These are phyloP conservation scores for Tauraco hartlaubi DNA, from an alignment of 2,797 vertebrate genomes.

Conservation along the genomic window DNA sequence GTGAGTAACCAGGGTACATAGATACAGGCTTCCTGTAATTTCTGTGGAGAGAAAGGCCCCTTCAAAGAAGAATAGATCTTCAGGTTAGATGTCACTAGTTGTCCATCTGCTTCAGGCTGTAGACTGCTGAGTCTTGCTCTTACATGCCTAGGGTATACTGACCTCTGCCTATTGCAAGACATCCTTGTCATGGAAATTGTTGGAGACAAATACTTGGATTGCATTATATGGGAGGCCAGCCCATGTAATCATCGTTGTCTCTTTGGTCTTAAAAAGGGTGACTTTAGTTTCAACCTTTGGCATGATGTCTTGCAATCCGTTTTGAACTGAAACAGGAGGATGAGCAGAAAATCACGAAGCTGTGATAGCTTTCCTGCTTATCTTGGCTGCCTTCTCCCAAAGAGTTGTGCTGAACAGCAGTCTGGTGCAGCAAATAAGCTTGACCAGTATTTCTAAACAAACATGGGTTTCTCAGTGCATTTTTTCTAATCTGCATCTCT, in stretches of 20 bases:
- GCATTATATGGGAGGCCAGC: neutral
- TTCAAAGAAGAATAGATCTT: neutral
- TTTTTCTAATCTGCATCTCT: neutral
- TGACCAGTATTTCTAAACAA: slow-evolving; percentile 11
- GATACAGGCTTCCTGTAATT: neutral
- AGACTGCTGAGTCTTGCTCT: neutral
- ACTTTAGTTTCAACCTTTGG: slow-evolving; percentile 29
- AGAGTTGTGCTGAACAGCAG: neutral
- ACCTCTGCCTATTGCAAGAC: neutral
- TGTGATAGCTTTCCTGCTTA: neutral
- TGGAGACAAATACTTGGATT: neutral
- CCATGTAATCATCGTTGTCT: neutral
- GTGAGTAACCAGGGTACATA: neutral
- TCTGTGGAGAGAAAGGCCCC: neutral
- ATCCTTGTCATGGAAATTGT: neutral
- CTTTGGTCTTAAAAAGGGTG: neutral
- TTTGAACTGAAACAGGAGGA: slow-evolving; percentile 27
- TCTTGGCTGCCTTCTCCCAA: slow-evolving; percentile 4
- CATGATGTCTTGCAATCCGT: slow-evolving; percentile 2
- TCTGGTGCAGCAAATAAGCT: neutral
- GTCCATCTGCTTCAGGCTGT: neutral
- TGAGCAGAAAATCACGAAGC: neutral
- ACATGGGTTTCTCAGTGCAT: neutral
- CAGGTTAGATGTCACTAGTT: neutral
- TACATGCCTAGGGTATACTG: fast-evolving